Base-by-base conservation (phyloP, 2,797 vertebrate species). In the Catharus ustulatus region DNA sequence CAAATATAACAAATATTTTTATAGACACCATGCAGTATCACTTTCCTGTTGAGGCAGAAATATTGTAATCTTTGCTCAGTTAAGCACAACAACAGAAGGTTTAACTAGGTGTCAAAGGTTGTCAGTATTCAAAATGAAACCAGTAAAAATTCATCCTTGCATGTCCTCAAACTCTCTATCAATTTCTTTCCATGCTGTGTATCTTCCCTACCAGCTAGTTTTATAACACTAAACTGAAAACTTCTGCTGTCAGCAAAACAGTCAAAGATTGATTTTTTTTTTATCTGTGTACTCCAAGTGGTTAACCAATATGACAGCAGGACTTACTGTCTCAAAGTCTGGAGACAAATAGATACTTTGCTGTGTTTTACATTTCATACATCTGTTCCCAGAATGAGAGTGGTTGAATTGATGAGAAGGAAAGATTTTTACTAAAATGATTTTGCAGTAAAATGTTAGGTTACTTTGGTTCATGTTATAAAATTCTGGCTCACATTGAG, bases 11-110 rank as follows among this genome's bases (percentile, higher is more conserved):
- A 89, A 74, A 61, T 72, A 77, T 68, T 90, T 91, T 68, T 90
- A 10, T 68, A 84, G 67, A 66, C 54, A 29, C 51, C 14, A 15
- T 75, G 59, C 40, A 82, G 32, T 92, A 87, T 81, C 78, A 85
- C 27, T 89, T 89, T 72, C 51, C 58, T 49, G 4, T 58, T 86
- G 87, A 92, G 93, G 52, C 61, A 67, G 87, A 89, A 93, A 62
- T 83, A 74, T 11, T 85, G 66, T 89, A 71, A 62, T 68, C 42
- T 67, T 69, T 85, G 61, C 73, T 63, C 48, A 45, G 76, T 72
- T 94, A 81, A 71, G 79, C 54, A 58, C 42, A 77, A 64, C 62
- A 87, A 24, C 52, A 58, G 57, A 75, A 85, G 21, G 21, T 77
- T 93, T 84, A 81, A 62, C 64, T 83, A 40, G 24, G 20, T 84